Base-by-base conservation (phyloP, 2,888 invertebrate species). In the Macrosoma leucophasiata region DNA sequence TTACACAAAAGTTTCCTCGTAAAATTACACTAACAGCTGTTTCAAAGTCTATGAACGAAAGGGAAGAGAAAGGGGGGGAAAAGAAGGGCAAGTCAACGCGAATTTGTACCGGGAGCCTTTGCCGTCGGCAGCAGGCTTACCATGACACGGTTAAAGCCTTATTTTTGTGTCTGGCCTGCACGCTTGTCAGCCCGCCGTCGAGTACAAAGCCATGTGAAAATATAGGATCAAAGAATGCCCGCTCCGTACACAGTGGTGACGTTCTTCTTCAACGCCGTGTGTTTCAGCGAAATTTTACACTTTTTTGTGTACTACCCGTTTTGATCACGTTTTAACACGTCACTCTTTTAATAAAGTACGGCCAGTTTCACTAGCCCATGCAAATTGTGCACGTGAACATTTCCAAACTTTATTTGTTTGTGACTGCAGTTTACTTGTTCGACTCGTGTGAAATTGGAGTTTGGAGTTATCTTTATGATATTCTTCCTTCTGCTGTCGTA, bases 111-210 rank as follows among this genome's bases (percentile, higher is more conserved):
- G n/a, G 68, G 62, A 72, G 77, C 78, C 82, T 82, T 82, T 82
- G 79, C 76, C 75, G 82, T 81, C 82, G 77, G 62, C 72, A 63
- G 73, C 81, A 82, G 79, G 82, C 79, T 84, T 82, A 81, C 77
- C 65, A 64, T 81, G 82, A 81, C 82, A 79, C 65, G 78, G 75
- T 75, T 73, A 81, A 82, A 79, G 81, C 82, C 78, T 79, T 79
- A 82, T 82, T 82, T 84, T 82, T 81, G 79, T 72, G 78, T 79
- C 72, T 74, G 77, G 71, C 75, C 73, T 67, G 74, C 68, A 67
- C 75, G 79, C 78, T 75, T 82, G 82, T 82, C 82, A 82, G 68
- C 66, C 71, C 66, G 74, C 62, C 72, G 75, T 67, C 73, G 74
- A 46, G 56, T 67, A 78, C 81, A 84, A 82, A 82, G 82, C 82